phyloP scores from a whole-genome alignment of 1,140 invertebrate genomes.

The Lepidurus couesii region DNA sequence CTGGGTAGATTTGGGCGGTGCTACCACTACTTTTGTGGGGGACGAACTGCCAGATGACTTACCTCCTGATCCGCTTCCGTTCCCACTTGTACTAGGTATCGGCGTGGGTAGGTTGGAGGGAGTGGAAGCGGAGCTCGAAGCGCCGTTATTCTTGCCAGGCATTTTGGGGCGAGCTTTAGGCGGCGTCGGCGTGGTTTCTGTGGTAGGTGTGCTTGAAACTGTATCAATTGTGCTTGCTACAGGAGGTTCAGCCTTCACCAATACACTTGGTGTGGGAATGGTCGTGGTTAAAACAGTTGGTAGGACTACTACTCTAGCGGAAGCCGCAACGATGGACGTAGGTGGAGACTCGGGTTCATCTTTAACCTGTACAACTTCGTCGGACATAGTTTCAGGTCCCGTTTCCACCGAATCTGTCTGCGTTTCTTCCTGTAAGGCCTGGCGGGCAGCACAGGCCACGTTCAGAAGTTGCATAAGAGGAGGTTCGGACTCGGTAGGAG shows the following conservation, averaged over 20 bases:
- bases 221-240: slow-evolving; percentile 56
- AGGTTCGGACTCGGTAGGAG: slow-evolving; percentile 40
- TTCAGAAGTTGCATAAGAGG: slow-evolving; percentile 31
- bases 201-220: slow-evolving; percentile 45
- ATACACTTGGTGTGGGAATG: slow-evolving; percentile 6
- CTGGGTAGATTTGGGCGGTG: slow-evolving; percentile 61
- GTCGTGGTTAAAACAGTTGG: slow-evolving; percentile 35
- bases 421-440: slow-evolving; percentile 29
- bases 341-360: slow-evolving; percentile 36
- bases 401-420: slow-evolving; percentile 14
- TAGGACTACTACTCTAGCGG: slow-evolving; percentile 38
- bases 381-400: neutral
- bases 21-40: slow-evolving; percentile 36
- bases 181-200: slow-evolving; percentile 34
- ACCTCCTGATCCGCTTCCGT: slow-evolving; percentile 43
- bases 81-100: slow-evolving; percentile 24
- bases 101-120: slow-evolving; percentile 20
- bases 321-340: slow-evolving; percentile 37
- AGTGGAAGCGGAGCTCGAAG: slow-evolving; percentile 50
- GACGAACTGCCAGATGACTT: slow-evolving; percentile 23
- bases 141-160: slow-evolving; percentile 50
- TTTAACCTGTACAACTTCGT: slow-evolving; percentile 22
- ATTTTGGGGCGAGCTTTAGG: slow-evolving; percentile 51
- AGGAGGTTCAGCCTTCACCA: slow-evolving; percentile 47
- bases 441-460: slow-evolving; percentile 31